Evolutionary conservation across 2,888 invertebrate genomes (phyloP).

Genomic region (Kryphioiulus occultus): DNA sequence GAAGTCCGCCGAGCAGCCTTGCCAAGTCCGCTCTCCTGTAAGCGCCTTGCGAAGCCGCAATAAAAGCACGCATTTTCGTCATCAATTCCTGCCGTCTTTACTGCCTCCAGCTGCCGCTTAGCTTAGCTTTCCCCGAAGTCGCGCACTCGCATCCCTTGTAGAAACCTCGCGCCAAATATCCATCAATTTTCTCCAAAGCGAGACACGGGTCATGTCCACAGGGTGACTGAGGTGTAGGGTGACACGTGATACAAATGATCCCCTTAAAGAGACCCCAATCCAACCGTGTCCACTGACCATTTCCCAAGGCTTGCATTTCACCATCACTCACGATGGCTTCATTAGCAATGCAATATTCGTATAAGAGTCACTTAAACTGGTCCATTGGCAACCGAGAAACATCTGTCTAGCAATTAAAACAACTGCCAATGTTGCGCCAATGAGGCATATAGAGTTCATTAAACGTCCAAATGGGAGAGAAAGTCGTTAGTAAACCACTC

Average conservation of each 20-base stretch:
- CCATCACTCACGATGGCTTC: constrained; percentile 1
- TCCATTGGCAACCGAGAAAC: constrained; percentile 8
- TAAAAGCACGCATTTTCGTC: no score
- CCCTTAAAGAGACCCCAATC: neutral
- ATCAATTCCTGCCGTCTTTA: no score
- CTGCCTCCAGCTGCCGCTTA: no score
- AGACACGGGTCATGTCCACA: neutral
- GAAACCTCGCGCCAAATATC: no score
- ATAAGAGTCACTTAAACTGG: neutral
- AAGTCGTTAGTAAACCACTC: neutral
- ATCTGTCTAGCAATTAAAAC: constrained; percentile 24
- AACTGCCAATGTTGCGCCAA: constrained; percentile 12
- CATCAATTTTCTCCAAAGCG: neutral
- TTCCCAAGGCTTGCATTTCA: neutral
- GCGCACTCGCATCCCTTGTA: no score
- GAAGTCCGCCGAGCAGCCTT: no score
- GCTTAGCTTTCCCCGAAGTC: no score
- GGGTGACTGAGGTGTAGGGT: neutral
- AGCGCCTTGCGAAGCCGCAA: no score
- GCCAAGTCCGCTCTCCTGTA: no score
- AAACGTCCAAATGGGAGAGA: constrained; percentile 25
- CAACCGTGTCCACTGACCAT: neutral
- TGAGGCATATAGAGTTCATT: neutral
- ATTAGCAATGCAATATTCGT: neutral
- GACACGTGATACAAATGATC: no score